phyloP scores from a whole-genome alignment of 2,888 invertebrate species.

The Epinotia ramella region DNA sequence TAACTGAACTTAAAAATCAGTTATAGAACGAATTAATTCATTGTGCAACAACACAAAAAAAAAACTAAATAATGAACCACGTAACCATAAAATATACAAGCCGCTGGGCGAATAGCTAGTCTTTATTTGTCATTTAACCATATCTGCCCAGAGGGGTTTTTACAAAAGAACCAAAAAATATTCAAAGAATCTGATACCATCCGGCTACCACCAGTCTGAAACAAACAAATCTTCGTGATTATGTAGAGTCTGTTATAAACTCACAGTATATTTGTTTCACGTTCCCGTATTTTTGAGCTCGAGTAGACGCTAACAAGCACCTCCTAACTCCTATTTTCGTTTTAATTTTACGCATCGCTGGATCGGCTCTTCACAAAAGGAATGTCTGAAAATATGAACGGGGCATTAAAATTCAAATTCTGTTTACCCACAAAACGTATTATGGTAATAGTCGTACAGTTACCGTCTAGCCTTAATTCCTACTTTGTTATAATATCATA shows the following conservation, averaged over 20 bases:
- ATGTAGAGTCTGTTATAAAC: background rate
- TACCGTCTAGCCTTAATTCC: conserved; percentile 18
- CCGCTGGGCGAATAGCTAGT: too few relatives aligned
- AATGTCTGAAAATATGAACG: conserved; percentile 46
- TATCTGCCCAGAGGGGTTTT: too few relatives aligned
- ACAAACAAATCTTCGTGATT: background rate
- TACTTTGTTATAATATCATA: background rate
- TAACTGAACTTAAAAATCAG: too few relatives aligned
- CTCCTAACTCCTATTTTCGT: conserved; percentile 42
- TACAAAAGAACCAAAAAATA: too few relatives aligned
- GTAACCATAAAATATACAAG: too few relatives aligned
- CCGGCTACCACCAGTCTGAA: background rate
- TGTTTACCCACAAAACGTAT: conserved; percentile 36
- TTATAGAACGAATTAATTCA: too few relatives aligned
- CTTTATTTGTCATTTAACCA: too few relatives aligned
- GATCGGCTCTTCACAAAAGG: conserved; percentile 46
- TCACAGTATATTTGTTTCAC: background rate
- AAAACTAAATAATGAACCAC: too few relatives aligned
- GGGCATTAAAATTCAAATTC: conserved; percentile 43
- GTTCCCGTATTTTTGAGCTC: conserved; percentile 16
- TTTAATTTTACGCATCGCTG: conserved; percentile 50
- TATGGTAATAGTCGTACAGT: conserved; percentile 16
- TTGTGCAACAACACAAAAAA: too few relatives aligned
- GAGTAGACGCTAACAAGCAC: conserved; percentile 28
- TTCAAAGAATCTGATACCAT: background rate